Conservation (phyloP, 2,113 vertebrate species). For the Pteruthius melanotis region DNA sequence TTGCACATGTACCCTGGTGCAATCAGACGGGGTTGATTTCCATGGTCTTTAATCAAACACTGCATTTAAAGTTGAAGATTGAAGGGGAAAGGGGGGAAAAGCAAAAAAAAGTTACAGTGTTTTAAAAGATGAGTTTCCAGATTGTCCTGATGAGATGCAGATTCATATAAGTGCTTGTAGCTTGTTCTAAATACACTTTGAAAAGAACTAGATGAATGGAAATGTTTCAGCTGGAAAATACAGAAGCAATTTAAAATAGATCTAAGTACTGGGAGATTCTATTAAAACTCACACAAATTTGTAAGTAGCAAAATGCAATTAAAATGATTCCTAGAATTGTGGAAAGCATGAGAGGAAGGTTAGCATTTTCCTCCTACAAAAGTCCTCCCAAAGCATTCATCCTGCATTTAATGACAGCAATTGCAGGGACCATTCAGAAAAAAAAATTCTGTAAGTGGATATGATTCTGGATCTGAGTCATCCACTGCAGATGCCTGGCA, state of each 20-base stretch:
- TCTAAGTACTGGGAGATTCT: background rate
- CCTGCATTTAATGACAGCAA: background rate
- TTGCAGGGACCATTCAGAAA: constrained; percentile 1
- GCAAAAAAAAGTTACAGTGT: background rate
- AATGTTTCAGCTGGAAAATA: background rate
- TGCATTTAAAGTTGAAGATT: background rate
- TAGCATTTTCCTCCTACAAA: background rate
- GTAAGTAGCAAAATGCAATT: background rate
- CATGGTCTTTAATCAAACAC: background rate
- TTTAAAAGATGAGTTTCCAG: background rate
- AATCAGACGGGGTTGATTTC: accelerated
- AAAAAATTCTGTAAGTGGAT: background rate
- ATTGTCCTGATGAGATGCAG: background rate
- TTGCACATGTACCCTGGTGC: background rate
- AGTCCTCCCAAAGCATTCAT: background rate
- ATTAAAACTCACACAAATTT: background rate
- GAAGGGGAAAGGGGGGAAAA: background rate
- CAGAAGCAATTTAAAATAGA: background rate
- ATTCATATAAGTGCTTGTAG: background rate
- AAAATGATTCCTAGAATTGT: background rate
- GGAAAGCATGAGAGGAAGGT: background rate
- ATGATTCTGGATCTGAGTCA: background rate
- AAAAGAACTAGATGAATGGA: background rate
- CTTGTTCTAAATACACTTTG: background rate
- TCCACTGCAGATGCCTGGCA: constrained; percentile 39